Conservation (phyloP, 2,113 vertebrate genomes). For the Tragelaphus scriptus region DNA sequence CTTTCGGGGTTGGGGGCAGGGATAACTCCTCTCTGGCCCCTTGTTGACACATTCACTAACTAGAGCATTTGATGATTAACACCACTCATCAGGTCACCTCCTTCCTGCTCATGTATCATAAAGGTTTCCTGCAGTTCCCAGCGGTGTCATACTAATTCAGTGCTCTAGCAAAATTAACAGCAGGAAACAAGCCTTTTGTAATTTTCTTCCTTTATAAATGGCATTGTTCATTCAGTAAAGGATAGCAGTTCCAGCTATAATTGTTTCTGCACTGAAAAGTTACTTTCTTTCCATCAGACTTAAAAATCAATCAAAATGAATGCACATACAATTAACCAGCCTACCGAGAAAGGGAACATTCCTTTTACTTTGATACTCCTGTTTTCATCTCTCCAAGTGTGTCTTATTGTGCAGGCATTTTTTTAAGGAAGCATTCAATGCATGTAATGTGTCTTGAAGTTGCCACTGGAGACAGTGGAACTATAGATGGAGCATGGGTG, state of each 20-base stretch:
- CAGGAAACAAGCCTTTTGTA: slow-evolving; percentile 82
- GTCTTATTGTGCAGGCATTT: slow-evolving; percentile 57
- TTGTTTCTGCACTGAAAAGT: slow-evolving; percentile 74
- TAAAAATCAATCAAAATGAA: slow-evolving; percentile 78
- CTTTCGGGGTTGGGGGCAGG: neutral
- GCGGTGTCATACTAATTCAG: slow-evolving; percentile 77
- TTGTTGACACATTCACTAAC: slow-evolving; percentile 62
- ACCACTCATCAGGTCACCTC: slow-evolving; percentile 72
- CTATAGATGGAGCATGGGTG: slow-evolving; percentile 63
- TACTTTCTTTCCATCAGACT: slow-evolving; percentile 69
- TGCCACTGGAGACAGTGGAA: slow-evolving; percentile 65
- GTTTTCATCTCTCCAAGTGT: slow-evolving; percentile 33
- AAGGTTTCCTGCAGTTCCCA: slow-evolving; percentile 78
- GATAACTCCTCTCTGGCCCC: neutral
- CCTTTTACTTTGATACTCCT: slow-evolving; percentile 65
- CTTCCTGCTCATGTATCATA: slow-evolving; percentile 74
- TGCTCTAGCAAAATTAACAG: slow-evolving; percentile 80
- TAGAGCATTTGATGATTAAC: slow-evolving; percentile 77
- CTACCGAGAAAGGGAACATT: slow-evolving; percentile 51
- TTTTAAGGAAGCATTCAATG: slow-evolving; percentile 50
- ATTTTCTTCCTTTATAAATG: slow-evolving; percentile 79
- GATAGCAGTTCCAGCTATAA: slow-evolving; percentile 70
- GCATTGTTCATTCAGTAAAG: slow-evolving; percentile 78
- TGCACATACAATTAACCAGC: slow-evolving; percentile 75
- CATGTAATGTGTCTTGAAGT: slow-evolving; percentile 68